Evolutionary conservation across 2,797 vertebrate genomes (phyloP).

Genomic region (Ctenopoma kingsleyae): DNA sequence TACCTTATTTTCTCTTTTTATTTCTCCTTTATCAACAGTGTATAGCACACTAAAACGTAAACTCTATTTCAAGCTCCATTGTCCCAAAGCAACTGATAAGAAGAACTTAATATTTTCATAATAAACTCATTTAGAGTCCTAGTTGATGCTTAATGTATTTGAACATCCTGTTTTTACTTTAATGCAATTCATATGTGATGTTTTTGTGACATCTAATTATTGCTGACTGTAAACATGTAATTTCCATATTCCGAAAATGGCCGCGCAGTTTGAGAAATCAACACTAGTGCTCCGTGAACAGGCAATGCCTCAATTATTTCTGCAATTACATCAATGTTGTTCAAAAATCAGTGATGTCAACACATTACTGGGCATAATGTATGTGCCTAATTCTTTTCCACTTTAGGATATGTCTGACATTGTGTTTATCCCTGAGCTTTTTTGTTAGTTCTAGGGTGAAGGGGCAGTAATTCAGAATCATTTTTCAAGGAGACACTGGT

Average conservation of each 20-base stretch:
- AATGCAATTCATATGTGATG: conserved; percentile 49
- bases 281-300: conserved; percentile 34
- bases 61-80: conserved; percentile 32
- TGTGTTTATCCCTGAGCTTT: conserved; percentile 56
- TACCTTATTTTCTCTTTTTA: neutral
- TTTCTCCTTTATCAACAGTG: conserved; percentile 22
- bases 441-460: conserved; percentile 29
- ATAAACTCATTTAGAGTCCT: conserved; percentile 24
- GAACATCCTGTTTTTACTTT: conserved; percentile 15
- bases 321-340: conserved; percentile 67
- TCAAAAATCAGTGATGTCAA: conserved; percentile 58
- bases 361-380: conserved; percentile 21
- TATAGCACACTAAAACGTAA: neutral
- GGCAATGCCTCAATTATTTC: conserved; percentile 63
- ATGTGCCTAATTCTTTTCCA: conserved; percentile 30
- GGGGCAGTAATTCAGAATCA: conserved; percentile 36
- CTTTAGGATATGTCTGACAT: conserved; percentile 34
- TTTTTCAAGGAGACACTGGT: conserved; percentile 39
- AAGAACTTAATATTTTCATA: conserved; percentile 33
- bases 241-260: conserved; percentile 49
- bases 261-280: conserved; percentile 58
- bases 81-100: conserved; percentile 30
- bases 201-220: conserved; percentile 49
- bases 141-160: conserved; percentile 41
- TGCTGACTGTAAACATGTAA: conserved; percentile 45